Evolutionary conservation across 2,797 vertebrate species (phyloP), one percentile per base, ranked within the genome.

Genomic region (Argya squamiceps): DNA sequence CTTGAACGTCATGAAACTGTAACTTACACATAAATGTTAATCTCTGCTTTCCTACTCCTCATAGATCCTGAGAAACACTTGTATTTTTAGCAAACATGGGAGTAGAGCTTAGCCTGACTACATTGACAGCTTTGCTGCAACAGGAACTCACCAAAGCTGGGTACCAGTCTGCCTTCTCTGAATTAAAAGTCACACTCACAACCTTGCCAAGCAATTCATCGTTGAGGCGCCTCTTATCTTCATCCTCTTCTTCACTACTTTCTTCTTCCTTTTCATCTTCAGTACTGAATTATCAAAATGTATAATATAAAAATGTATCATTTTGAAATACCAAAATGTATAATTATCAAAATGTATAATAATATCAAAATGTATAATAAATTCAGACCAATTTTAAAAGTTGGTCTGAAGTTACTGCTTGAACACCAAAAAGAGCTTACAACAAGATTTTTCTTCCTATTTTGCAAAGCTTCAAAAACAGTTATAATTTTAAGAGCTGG

Each of bases 261-360:
- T 99, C 99, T 87, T 99, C 99, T 84, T 99, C 99, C 41, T 99
- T 99, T 96, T 99, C 99, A 95, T 99, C 99, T 89, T 99, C 99
- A 15, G 99, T 99, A 77, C 99, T 99, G 92, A 59, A 96, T 77
- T 15, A 96, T 80, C 59, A 92, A 94, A 86, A 93, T 23, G 67
- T 4, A 69, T 8, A 44, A 4, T n/a, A 79, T n/a, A n/a, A n/a
- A n/a, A n/a, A n/a, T n/a, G n/a, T n/a, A n/a, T n/a, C n/a, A n/a
- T n/a, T n/a, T n/a, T 99, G 92, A 59, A 96, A 75, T 15, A 96
- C 78, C 59, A 92, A 94, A 86, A 93, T 23, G 67, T 4, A 69
- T 8, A 59, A 96, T 77, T 15, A 96, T 80, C 59, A 92, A 94
- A 86, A 93, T 23, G 67, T 4, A 69, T 8, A 44, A 4, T n/a